phyloP scores from a whole-genome alignment of 1,140 invertebrate genomes.

The Drosophila jambulina region DNA sequence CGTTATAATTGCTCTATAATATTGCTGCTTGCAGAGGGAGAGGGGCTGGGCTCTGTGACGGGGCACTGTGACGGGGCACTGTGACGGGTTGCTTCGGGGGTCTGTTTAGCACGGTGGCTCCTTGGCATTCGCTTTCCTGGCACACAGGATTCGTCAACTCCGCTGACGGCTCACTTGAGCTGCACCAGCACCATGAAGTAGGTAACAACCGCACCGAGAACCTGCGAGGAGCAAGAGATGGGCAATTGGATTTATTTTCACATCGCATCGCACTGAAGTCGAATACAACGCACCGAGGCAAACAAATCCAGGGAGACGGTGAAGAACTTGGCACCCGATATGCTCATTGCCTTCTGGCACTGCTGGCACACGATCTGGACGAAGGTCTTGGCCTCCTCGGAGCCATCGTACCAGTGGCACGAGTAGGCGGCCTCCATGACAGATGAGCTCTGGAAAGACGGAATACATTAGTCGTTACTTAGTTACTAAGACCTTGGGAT shows the following conservation, averaged over 20 bases:
- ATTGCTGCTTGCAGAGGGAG: conserved; percentile 23
- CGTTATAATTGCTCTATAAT: conserved; percentile 46
- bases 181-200: conserved; percentile 96
- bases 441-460: conserved; percentile 89
- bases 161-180: conserved; percentile 88
- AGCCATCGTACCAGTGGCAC: conserved; percentile 95
- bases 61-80: conserved; percentile 9
- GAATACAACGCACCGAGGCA: conserved; percentile 89
- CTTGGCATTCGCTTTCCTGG: conserved; percentile 49
- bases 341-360: conserved; percentile 94
- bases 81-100: background rate
- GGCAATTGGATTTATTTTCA: conserved; percentile 21
- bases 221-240: conserved; percentile 86
- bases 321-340: conserved; percentile 94
- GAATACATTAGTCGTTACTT: background rate
- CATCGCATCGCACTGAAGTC: background rate
- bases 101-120: conserved; percentile 35
- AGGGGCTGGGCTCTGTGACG: conserved; percentile 6
- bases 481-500: background rate
- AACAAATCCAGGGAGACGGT: conserved; percentile 94
- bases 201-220: conserved; percentile 94
- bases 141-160: conserved; percentile 50
- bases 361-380: conserved; percentile 96
- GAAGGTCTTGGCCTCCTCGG: conserved; percentile 94
- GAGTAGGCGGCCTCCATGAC: conserved; percentile 95